Percentiles rank a stretch among this genome's conserved stretches.
These are phyloP conservation scores for Pocillopora meandrina DNA, from an alignment of 92 coral and sea anemone genomes.

Conservation along the genomic window DNA sequence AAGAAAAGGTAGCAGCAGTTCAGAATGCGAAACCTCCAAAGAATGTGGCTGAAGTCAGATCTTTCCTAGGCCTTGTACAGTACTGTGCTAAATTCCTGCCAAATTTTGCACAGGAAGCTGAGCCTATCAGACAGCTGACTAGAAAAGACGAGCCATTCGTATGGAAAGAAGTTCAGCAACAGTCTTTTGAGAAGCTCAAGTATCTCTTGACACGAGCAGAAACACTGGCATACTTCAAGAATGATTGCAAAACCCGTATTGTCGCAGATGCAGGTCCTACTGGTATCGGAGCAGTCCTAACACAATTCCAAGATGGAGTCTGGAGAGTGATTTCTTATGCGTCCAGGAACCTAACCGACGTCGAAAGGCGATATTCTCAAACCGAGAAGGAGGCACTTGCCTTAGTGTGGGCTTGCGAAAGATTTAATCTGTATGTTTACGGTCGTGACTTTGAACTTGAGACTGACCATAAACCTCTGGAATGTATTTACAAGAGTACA, in stretches of 20 bases:
- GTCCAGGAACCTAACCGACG: conserved; percentile 42
- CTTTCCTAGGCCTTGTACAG: conserved; percentile 53
- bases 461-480: conserved; percentile 48
- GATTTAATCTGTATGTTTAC: conserved; percentile 34
- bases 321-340: conserved; percentile 57
- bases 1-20: conserved; percentile 47
- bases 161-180: too few relatives aligned
- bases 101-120: too few relatives aligned
- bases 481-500: conserved; percentile 26
- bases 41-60: conserved; percentile 38
- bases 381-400: conserved; percentile 50
- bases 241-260: conserved; percentile 33
- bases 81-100: conserved; percentile 65
- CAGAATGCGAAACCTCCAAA: conserved; percentile 41
- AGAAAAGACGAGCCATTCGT: background rate
- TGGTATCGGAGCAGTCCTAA: conserved; percentile 38
- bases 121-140: conserved; percentile 1
- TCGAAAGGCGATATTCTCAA: conserved; percentile 30
- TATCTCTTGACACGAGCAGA: conserved; percentile 21
- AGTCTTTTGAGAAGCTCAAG: conserved; percentile 42
- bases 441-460: conserved; percentile 53
- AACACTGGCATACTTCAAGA: conserved; percentile 38
- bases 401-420: conserved; percentile 47
- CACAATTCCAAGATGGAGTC: conserved; percentile 36
- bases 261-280: conserved; percentile 51